Percentiles rank a stretch among this genome's conserved stretches.
Evolutionary conservation across 2,888 invertebrate species (phyloP).

Genomic region (Eristalis pertinax): DNA sequence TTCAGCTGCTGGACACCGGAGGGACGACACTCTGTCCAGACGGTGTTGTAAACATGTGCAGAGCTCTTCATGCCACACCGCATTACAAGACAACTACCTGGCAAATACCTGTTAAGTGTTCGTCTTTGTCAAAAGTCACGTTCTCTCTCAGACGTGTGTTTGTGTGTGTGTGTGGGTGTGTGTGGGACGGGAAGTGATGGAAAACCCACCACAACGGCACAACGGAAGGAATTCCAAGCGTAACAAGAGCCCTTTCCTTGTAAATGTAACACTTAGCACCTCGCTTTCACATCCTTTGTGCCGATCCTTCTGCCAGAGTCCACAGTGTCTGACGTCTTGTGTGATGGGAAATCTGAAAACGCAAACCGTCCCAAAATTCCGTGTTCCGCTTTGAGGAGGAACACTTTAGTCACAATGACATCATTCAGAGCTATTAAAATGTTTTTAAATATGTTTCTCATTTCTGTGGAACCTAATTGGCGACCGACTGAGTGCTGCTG

Average conservation of each 20-base stretch:
- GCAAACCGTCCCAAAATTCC: background rate
- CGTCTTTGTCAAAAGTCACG: constrained; percentile 66
- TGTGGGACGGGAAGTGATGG: constrained; percentile 3
- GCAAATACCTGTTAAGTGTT: constrained; percentile 58
- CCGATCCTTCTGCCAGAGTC: background rate
- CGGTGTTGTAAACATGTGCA: constrained; percentile 6
- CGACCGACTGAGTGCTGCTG: background rate
- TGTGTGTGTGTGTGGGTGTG: background rate
- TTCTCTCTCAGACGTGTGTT: constrained; percentile 28
- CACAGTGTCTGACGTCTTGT: background rate
- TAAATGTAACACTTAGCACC: constrained; percentile 52
- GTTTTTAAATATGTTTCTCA: background rate
- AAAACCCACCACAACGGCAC: background rate
- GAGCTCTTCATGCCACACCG: constrained; percentile 11
- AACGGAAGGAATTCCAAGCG: no score
- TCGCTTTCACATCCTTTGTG: background rate
- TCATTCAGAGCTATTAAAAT: constrained; percentile 23
- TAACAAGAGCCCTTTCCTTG: background rate
- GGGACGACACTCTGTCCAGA: constrained; percentile 13
- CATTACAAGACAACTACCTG: background rate
- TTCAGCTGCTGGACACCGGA: background rate
- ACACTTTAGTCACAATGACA: constrained; percentile 26
- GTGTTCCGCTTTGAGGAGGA: background rate
- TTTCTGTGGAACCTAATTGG: constrained; percentile 25
- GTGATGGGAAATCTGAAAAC: background rate